Evolutionary conservation across 2,113 vertebrate species (phyloP).

Genomic region (Odocoileus virginianus): DNA sequence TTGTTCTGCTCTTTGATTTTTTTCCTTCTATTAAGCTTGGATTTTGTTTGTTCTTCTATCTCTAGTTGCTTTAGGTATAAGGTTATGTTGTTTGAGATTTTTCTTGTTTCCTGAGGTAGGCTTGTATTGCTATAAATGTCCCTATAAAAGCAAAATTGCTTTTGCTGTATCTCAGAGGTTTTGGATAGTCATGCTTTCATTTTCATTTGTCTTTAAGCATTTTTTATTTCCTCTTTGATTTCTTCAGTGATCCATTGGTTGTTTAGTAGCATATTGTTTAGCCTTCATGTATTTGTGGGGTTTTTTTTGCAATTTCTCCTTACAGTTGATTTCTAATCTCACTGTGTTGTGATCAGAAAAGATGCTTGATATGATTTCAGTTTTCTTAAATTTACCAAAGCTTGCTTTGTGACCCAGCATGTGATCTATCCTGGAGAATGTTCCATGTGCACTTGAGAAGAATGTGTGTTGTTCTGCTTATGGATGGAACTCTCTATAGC

Average conservation of each 20-base stretch:
- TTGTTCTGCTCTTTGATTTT: neutral
- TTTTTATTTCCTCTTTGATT: neutral
- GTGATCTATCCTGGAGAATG: neutral
- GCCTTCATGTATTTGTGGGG: neutral
- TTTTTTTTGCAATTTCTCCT: neutral
- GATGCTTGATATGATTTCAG: neutral
- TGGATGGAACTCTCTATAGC: neutral
- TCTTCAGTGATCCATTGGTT: neutral
- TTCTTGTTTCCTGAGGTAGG: neutral
- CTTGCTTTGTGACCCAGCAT: neutral
- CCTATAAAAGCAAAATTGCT: neutral
- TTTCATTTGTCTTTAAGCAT: neutral
- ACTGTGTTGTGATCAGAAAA: neutral
- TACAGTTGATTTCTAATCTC: neutral
- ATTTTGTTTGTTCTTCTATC: neutral
- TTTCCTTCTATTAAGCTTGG: neutral
- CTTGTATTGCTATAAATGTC: neutral
- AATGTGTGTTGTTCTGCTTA: neutral
- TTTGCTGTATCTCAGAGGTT: neutral
- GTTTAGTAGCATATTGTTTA: neutral
- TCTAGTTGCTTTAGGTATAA: neutral
- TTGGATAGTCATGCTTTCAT: neutral
- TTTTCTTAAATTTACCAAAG: neutral
- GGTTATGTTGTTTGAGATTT: neutral
- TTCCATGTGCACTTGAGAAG: neutral